Evolutionary conservation across 1,140 invertebrate genomes (phyloP).

Genomic region (Trachelipus rathkii): DNA sequence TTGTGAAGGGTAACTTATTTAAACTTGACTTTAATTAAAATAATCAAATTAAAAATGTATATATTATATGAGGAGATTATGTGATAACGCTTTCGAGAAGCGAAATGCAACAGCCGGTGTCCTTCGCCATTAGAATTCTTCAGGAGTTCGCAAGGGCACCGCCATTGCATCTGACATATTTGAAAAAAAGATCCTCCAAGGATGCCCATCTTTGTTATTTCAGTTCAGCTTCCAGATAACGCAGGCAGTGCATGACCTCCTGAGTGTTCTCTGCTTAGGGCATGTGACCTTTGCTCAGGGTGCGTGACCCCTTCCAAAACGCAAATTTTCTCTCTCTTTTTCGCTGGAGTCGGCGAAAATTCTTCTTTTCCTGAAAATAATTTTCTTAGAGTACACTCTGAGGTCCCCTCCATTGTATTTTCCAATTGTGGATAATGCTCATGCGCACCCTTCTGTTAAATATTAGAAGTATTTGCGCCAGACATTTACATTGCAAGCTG

Average conservation of each 20-base stretch:
- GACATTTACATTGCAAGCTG: background rate
- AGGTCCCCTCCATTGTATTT: background rate
- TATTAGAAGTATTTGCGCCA: background rate
- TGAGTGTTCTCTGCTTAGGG: background rate
- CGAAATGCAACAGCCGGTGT: background rate
- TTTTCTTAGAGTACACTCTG: background rate
- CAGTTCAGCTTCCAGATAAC: background rate
- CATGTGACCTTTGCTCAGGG: background rate
- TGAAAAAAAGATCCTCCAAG: background rate
- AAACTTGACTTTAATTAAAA: background rate
- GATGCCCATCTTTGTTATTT: background rate
- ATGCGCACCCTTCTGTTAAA: background rate
- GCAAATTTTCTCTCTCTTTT: background rate
- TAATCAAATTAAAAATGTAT: no score
- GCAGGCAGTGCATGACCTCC: background rate
- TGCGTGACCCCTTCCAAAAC: background rate
- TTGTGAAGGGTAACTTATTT: background rate
- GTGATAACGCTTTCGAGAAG: background rate
- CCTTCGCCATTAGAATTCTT: background rate
- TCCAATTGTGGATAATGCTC: background rate
- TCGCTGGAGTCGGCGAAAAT: background rate
- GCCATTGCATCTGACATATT: background rate
- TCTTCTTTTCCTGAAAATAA: background rate
- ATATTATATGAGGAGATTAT: background rate
- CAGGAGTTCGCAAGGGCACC: background rate